phyloP scores from a whole-genome alignment of 2,797 vertebrate species.

The Psittacula echo region DNA sequence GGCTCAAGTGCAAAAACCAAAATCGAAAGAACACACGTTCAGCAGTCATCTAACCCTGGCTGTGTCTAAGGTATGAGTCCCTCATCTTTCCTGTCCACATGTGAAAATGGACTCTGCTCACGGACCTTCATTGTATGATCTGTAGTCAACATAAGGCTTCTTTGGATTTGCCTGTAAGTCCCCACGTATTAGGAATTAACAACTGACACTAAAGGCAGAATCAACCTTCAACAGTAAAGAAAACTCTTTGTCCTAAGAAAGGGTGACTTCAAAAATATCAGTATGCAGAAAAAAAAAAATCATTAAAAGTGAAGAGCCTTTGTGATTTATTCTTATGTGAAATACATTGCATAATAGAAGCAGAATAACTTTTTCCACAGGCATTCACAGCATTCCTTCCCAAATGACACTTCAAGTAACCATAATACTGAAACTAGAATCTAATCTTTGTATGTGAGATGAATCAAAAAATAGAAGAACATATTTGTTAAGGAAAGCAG shows the following conservation, averaged over 20 bases:
- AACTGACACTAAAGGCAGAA: neutral
- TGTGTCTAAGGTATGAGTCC: neutral
- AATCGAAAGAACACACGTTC: neutral
- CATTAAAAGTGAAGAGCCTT: neutral
- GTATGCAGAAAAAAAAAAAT: neutral
- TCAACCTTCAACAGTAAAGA: neutral
- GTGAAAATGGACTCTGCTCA: neutral
- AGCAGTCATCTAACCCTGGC: neutral
- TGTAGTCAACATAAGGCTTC: neutral
- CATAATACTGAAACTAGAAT: neutral
- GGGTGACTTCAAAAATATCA: neutral
- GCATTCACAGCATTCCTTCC: neutral
- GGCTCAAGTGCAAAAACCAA: neutral
- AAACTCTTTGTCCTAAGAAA: neutral
- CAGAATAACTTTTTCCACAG: neutral
- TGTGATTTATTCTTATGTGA: neutral
- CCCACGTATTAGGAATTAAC: rapidly evolving
- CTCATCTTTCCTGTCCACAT: neutral
- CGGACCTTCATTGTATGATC: neutral
- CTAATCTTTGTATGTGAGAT: neutral
- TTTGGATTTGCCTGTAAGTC: neutral
- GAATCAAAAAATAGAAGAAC: neutral
- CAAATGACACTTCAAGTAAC: neutral
- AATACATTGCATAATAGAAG: neutral
- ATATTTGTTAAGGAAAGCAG: neutral